Evolutionary conservation across 30 jellyfish, hydroid and myxozoan genomes (phyloP), one percentile per base, ranked within the genome.

Genomic region (Turritopsis rubra): DNA sequence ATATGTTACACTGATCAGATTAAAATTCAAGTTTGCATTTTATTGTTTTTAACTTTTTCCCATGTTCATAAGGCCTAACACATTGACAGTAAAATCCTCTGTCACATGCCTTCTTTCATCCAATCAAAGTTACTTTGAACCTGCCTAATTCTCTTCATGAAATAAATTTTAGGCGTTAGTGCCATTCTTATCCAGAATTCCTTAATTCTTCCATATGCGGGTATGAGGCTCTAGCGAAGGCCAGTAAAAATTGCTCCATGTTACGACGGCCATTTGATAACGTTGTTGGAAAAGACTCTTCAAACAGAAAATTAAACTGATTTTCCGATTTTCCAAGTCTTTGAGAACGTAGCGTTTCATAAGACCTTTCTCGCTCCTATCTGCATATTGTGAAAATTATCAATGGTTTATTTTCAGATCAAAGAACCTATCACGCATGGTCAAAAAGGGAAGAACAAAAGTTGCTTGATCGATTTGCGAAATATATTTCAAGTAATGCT

Each of bases 391-490:
- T 41, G 60, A 41, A 41, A 41, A 41, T 41, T 41, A 41, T 41
- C 60, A 41, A 41, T 41, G 5, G 60, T 41, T 41, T 41, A 41
- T 72, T 72, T 72, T 72, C 53, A 72, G 81, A 26, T 41, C 31
- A 22, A 31, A 72, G 81, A 72, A 31, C 81, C 53, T 72, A 72
- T 72, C 30, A 72, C 53, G 41, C 60, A 31, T 72, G 81, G 81
- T 26, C 31, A 7, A 26, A 31, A 72, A 72, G 81, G 52, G 30
- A 31, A 26, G 81, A 72, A 31, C 20, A 72, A 19, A 20, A 16
- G 52, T 72, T 72, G 52, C 81, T 72, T 72, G 81, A 16, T 41
- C 31, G 81, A 53, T 72, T 72, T 72, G 41, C 81, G 41, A 72
- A 72, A 72, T 41, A 72, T 41, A 72, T 72, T 72, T 18, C 31